A percentile compares a stretch with the other conserved stretches of the same genome.
phyloP scores from a whole-genome alignment of 2,888 invertebrate genomes.

The Fragum whitleyi region DNA sequence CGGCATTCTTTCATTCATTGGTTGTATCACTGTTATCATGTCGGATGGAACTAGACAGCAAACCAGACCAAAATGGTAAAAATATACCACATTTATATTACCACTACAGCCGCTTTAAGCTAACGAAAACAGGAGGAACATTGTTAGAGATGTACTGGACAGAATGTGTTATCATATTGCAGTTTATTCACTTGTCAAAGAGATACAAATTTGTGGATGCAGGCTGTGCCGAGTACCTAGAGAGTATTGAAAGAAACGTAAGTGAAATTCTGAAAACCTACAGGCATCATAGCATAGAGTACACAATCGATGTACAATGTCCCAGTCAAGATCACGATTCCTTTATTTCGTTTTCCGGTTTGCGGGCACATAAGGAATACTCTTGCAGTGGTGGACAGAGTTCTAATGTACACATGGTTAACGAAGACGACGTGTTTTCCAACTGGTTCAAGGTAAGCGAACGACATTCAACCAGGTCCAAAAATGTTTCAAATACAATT shows the following conservation, averaged over 20 bases:
- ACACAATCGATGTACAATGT: background rate
- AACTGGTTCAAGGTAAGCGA: background rate
- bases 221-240: background rate
- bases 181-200: background rate
- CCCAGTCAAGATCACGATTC: background rate
- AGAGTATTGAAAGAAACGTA: background rate
- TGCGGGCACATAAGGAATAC: background rate
- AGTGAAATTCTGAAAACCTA: background rate
- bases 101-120: slow-evolving; percentile 11
- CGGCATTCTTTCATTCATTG: slow-evolving; percentile 2
- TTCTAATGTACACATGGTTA: background rate
- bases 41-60: background rate
- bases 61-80: background rate
- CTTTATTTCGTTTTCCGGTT: background rate
- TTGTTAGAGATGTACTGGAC: slow-evolving; percentile 13
- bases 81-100: background rate
- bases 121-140: background rate
- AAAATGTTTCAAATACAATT: too few relatives aligned
- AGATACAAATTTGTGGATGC: background rate
- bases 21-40: background rate
- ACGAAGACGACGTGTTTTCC: background rate
- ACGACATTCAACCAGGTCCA: too few relatives aligned
- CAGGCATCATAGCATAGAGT: background rate
- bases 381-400: background rate
- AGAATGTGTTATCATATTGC: background rate